A percentile compares a stretch with the other conserved stretches of the same genome.
Evolutionary conservation across 2,797 vertebrate genomes (phyloP).

Genomic region (Trachops cirrhosus): DNA sequence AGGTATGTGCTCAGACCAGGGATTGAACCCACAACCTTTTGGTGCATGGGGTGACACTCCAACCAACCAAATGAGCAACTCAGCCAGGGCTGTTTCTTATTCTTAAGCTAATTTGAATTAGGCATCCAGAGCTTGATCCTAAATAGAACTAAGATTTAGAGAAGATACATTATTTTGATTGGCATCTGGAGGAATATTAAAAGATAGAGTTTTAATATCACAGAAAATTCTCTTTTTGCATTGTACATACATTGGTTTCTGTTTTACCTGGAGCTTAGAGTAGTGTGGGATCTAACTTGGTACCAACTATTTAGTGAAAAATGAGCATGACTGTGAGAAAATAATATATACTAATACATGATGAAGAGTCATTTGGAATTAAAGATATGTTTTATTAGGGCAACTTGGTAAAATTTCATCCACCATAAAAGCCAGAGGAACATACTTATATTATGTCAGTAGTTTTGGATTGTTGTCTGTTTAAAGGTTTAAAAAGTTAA

Average conservation of each 20-base stretch:
- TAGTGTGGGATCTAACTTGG: neutral
- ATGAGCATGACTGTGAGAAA: neutral
- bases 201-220: neutral
- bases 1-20: no score
- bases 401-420: neutral
- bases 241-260: neutral
- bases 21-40: no score
- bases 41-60: no score
- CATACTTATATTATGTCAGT: neutral
- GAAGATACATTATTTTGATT: neutral
- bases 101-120: neutral
- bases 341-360: neutral
- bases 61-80: no score
- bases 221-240: neutral
- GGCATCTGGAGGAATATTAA: neutral
- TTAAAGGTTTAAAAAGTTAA: neutral
- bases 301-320: neutral
- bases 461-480: neutral
- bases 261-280: neutral
- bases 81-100: no score
- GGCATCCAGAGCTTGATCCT: neutral
- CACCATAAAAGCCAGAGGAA: neutral
- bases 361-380: neutral
- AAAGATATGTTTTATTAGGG: neutral
- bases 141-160: neutral